Evolutionary conservation across 2,113 vertebrate genomes (phyloP), one percentile per base, ranked within the genome.

Genomic region (Osmerus eperlanus): DNA sequence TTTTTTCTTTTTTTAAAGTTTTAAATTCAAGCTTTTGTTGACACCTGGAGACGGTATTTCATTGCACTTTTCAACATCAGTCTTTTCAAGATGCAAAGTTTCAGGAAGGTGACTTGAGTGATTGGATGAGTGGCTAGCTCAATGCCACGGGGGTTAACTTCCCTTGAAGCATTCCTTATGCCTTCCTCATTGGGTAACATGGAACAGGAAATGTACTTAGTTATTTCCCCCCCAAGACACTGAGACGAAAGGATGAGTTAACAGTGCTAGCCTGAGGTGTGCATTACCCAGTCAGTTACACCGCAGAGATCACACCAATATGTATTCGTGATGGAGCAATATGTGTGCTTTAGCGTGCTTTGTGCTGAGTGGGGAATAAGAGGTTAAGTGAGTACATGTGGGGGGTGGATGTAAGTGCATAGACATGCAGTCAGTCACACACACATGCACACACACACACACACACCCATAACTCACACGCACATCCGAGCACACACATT

Each of bases 111-210:
- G 41, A 47, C 6, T 47, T 61, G 25, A 67, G 77, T 56, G 54
- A 63, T 74, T 81, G 68, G 82, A 63, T 74, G 59, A 60, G 67
- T 63, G 75, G 15, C 67, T 77, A 72, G 74, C 81, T 83, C 73
- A 72, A 47, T 47, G 68, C 73, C 25, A 4, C 3, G 0, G 25
- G 67, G 75, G 76, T 13, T 61, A 36, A 18, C 53, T 21, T 41
- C 62, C 13, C 52, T 36, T 28, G 19, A 65, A 55, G 66, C 70
- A 7, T n/a, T 53, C 64, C 56, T 28, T 53, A 79, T 72, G 23
- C 13, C 13, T 59, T 74, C 76, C 67, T 47, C 28, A 52, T 1
- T 68, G 76, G 67, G 78, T 76, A 82, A 74, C 61, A 78, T 65
- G 51, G 70, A 76, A 77, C n/a, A 63, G 47, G 65, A 23, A 78